Base-by-base conservation (phyloP, 2,888 invertebrate genomes). In the Perdita meconis region DNA sequence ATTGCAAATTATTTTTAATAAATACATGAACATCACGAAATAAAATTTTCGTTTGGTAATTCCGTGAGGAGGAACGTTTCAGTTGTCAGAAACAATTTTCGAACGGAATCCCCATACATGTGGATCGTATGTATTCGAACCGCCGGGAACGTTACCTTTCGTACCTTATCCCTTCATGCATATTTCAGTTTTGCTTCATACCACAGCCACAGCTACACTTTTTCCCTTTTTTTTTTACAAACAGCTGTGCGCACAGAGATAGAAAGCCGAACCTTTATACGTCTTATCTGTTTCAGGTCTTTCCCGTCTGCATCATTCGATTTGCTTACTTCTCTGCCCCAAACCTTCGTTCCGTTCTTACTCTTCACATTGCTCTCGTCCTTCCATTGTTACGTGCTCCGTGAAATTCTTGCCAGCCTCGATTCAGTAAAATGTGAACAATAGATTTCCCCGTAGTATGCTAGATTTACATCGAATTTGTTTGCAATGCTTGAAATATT, bases 271-370 rank as follows among this genome's bases (percentile, higher is more conserved):
- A 30, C 50, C 71, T 66, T 67, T 59, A 56, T 57, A 59, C 57
- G 34, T 42, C 57, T 59, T 71, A 69, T 72, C 69, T 40, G 38
- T 55, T 72, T 68, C 53, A 13, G 53, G 13, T 38, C 70, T 61
- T 56, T 55, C 38, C n/a, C 38, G 44, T 40, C 36, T 13, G 40
- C 51, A 40, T 71, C 59, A 71, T 71, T 67, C 51, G 51, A 71
- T 67, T 71, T 68, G 19, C 59, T 59, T 67, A 36, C 59, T 51
- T 42, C 42, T 36, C 22, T 34, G n/a, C 26, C 8, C 1, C 2
- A n/a, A 13, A 1, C 30, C 12, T 44, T 34, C 42, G 55, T 47
- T 68, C 47, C 36, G 53, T 53, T 55, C 30, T 44, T 44, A 67
- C 16, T 13, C 6, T 40, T 12, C 4, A n/a, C 34, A 16, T 34